Evolutionary conservation across 2,797 vertebrate species (phyloP), one percentile per base, ranked within the genome.

Genomic region (Leuciscus waleckii): DNA sequence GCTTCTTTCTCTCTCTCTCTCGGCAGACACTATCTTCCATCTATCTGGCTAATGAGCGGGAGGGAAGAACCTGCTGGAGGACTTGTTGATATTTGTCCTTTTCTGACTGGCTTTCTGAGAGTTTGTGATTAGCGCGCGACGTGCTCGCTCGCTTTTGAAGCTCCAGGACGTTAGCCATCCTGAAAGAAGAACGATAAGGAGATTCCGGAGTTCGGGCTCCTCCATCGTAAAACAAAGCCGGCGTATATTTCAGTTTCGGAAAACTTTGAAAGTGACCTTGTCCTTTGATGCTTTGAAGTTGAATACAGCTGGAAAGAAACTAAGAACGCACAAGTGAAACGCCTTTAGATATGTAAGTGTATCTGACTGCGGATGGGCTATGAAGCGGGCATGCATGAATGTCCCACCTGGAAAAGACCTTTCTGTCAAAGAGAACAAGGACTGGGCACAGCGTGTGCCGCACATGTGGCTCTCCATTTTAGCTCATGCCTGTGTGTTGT

Each of bases 11-110:
- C 51, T 54, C 51, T 76, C 74, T 51, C 90, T 93, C 89, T 85
- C 87, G 86, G 49, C 91, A 84, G 91, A 84, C 87, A 89, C 92
- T 94, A 95, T 95, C 94, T 94, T 90, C 92, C 90, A 95, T 95
- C 94, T 95, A 93, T 96, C 93, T 93, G 92, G 89, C 91, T 96
- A 95, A 95, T 95, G 95, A 94, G 94, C 93, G 39, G 94, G 94
- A 92, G 90, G 85, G 92, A 93, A 91, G 92, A 92, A 92, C 90
- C 89, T 88, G 89, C 85, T 89, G 86, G 86, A 92, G 89, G 90
- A 95, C 94, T 94, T 95, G 94, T 94, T 95, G 94, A 94, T 95
- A 94, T 94, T 94, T 94, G 90, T 92, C 88, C 92, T 92, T 93
- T 91, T 93, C 86, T 91, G 91, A 93, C 92, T 92, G 91, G 91